Conservation (phyloP, 2,797 vertebrate species). For the Agapornis canus region DNA sequence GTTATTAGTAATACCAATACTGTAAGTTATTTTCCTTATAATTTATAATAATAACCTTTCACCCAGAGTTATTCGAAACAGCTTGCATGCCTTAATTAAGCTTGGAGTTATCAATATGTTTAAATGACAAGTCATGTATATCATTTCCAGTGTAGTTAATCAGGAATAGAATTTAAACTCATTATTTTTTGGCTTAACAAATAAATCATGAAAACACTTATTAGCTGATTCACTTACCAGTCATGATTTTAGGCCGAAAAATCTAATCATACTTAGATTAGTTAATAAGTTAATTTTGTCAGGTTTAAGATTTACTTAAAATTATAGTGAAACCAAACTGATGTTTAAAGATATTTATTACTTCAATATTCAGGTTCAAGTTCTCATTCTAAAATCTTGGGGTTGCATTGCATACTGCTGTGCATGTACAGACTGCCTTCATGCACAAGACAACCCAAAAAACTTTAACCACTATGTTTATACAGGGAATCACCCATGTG, state of each 20-base stretch:
- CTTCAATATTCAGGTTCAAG: background rate
- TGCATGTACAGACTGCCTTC: background rate
- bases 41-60: slow-evolving; percentile 4
- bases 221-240: slow-evolving; percentile 46
- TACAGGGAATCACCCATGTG: background rate
- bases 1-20: background rate
- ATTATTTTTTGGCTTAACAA: background rate
- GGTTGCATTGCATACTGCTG: background rate
- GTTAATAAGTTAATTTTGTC: background rate
- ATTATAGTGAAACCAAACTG: background rate
- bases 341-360: background rate
- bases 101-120: slow-evolving; percentile 2
- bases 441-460: background rate
- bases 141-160: background rate
- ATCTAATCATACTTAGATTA: background rate
- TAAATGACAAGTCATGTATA: background rate
- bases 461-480: background rate
- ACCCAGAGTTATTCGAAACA: background rate
- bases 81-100: slow-evolving; percentile 18
- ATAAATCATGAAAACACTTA: slow-evolving; percentile 25
- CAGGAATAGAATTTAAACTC: slow-evolving; percentile 31
- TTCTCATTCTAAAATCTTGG: background rate
- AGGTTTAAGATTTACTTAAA: slow-evolving; percentile 5
- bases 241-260: slow-evolving; percentile 42
- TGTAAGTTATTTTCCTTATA: background rate